Percentiles rank a stretch among this genome's conserved stretches.
Conservation (phyloP, 1,140 invertebrate genomes). For the Ceratina calcarata region DNA sequence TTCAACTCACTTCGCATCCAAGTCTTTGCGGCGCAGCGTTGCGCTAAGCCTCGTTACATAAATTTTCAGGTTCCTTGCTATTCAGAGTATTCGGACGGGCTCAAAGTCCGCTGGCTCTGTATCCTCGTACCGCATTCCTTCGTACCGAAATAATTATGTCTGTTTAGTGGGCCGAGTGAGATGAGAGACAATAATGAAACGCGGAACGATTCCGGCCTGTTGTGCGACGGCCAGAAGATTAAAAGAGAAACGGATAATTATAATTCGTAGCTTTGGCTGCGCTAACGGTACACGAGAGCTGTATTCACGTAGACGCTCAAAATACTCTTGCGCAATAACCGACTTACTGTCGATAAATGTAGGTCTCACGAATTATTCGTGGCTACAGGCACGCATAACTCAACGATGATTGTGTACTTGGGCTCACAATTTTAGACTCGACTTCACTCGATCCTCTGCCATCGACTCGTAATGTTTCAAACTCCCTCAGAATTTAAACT, state of each 20-base stretch:
- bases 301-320: too few species aligned
- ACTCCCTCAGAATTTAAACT: too few species aligned
- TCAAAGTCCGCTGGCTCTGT: background rate
- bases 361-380: background rate
- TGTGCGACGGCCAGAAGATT: too few species aligned
- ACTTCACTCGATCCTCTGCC: too few species aligned
- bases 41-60: background rate
- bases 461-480: too few species aligned
- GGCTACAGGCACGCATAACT: constrained; percentile 6
- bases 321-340: background rate
- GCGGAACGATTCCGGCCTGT: too few species aligned
- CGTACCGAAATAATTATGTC: constrained; percentile 2
- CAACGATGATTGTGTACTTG: too few species aligned
- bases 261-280: background rate
- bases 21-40: background rate
- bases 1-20: background rate
- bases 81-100: background rate
- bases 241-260: background rate
- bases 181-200: background rate
- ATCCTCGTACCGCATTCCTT: background rate
- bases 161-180: background rate
- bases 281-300: constrained; percentile 30
- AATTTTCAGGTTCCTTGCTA: background rate
- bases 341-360: background rate
- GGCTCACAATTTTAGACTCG: too few species aligned